Evolutionary conservation across 2,797 vertebrate genomes (phyloP).

Genomic region (Okamejei kenojei): DNA sequence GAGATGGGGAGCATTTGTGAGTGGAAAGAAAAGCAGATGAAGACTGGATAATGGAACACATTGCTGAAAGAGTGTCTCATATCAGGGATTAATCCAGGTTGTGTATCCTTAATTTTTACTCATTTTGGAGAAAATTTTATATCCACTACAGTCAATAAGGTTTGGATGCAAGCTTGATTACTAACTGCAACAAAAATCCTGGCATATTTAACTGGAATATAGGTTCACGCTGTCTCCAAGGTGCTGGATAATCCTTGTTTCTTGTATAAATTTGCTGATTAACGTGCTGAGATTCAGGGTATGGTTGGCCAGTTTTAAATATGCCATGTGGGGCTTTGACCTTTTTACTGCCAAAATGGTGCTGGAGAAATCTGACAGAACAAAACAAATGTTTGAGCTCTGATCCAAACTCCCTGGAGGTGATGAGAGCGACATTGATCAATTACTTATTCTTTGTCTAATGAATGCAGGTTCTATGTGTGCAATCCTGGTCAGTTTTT

Average conservation of each 20-base stretch:
- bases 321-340: background rate
- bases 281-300: background rate
- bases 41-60: background rate
- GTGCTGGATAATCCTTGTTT: background rate
- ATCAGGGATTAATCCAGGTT: slow-evolving; percentile 28
- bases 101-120: slow-evolving; percentile 26
- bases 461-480: slow-evolving; percentile 5
- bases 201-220: background rate
- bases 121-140: slow-evolving; percentile 34
- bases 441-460: background rate
- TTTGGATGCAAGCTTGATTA: background rate
- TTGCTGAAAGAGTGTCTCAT: background rate
- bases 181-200: background rate
- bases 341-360: background rate
- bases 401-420: background rate
- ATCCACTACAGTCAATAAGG: slow-evolving; percentile 4
- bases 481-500: background rate
- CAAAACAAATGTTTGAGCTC: background rate
- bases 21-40: too few species aligned
- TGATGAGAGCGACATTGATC: background rate
- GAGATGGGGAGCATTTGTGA: background rate
- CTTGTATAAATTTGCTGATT: background rate
- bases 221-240: background rate
- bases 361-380: background rate
- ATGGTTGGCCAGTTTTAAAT: background rate